Evolutionary conservation across 2,888 invertebrate species (phyloP).

Genomic region (Gasteruption jaculator): DNA sequence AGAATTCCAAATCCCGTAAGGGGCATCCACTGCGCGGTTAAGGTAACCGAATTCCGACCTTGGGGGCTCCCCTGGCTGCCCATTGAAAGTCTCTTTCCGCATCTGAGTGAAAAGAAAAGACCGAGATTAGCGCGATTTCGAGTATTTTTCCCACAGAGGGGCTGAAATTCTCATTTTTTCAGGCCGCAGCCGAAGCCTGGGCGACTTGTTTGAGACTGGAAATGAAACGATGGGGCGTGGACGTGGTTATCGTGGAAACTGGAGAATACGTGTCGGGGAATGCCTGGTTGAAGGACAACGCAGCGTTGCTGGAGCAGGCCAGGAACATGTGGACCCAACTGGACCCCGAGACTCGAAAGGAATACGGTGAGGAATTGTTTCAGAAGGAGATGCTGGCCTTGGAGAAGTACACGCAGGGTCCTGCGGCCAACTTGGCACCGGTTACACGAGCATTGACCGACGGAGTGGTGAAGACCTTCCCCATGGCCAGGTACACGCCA

Average conservation of each 20-base stretch:
- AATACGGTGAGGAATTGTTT: conserved; percentile 80
- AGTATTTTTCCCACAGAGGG: too few species aligned
- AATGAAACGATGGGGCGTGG: conserved; percentile 73
- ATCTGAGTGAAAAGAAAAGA: too few species aligned
- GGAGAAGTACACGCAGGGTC: conserved; percentile 72
- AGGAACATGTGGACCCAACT: conserved; percentile 79
- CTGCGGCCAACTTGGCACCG: conserved; percentile 71
- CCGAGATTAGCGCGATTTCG: too few species aligned
- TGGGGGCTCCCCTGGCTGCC: too few species aligned
- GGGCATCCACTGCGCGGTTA: conserved; percentile 72
- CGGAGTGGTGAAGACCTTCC: conserved; percentile 76
- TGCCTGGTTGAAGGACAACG: conserved; percentile 68
- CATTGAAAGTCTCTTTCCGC: too few species aligned
- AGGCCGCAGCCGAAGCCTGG: conserved; percentile 76
- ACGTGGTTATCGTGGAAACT: conserved; percentile 79
- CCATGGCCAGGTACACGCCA: conserved; percentile 78
- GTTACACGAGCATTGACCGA: conserved; percentile 74
- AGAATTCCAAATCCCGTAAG: conserved; percentile 76
- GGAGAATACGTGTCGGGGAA: conserved; percentile 81
- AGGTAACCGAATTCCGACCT: too few species aligned
- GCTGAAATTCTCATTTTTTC: conserved; percentile 41
- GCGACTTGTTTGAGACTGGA: conserved; percentile 77
- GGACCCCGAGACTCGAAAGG: conserved; percentile 70
- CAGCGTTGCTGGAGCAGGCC: conserved; percentile 65
- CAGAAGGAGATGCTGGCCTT: conserved; percentile 74